Evolutionary conservation across 2,797 vertebrate genomes (phyloP).

Genomic region (Ptychadena robeensis): DNA sequence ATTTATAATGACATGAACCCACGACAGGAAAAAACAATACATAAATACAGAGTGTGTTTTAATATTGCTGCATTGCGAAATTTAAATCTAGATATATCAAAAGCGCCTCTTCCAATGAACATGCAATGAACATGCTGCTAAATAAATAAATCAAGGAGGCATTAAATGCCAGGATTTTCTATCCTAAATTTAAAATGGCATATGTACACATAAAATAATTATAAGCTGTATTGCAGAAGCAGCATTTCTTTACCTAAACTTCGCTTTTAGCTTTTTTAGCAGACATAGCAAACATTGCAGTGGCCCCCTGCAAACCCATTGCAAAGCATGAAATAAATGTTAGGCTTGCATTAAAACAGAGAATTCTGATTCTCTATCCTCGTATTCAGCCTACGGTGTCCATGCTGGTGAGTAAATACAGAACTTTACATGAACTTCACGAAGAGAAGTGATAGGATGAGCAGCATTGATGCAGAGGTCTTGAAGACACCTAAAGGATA

Average conservation of each 20-base stretch:
- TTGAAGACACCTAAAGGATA: conserved; percentile 8
- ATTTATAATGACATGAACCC: not conserved
- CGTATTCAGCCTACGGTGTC: not conserved
- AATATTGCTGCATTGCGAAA: not conserved
- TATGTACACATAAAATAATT: not conserved
- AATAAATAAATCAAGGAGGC: conserved; percentile 11
- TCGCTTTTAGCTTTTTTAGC: too few species aligned
- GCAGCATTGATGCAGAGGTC: not conserved
- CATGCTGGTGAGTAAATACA: not conserved
- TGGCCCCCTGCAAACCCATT: too few species aligned
- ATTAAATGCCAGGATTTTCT: not conserved
- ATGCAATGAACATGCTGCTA: not conserved
- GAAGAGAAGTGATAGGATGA: conserved; percentile 17
- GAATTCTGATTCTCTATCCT: not conserved
- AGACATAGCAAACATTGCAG: too few species aligned
- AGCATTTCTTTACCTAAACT: not conserved
- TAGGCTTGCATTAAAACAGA: not conserved
- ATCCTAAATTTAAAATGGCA: not conserved
- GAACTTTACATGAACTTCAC: conserved; percentile 7
- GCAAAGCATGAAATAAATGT: not conserved
- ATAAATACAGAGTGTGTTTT: not conserved
- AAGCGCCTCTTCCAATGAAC: not conserved
- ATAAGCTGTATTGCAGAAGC: not conserved
- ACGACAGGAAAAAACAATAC: not conserved
- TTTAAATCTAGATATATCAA: not conserved